These are phyloP conservation scores for Lasioglossum oenotherae DNA, from an alignment of 2,888 invertebrate species.

Conservation along the genomic window DNA sequence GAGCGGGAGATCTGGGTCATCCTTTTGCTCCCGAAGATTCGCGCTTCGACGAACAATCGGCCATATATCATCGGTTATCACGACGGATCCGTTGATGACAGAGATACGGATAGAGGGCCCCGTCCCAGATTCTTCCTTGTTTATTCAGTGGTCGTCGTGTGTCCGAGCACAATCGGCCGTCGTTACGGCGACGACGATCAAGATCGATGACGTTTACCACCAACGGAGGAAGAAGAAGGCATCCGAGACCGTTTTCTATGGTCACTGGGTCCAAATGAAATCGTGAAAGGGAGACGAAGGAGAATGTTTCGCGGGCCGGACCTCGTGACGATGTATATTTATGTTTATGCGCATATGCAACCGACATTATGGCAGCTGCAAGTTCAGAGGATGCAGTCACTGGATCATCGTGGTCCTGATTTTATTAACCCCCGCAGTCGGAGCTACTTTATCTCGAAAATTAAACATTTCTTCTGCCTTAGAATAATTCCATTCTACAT, in stretches of 20 bases:
- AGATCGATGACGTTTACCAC: constrained; percentile 50
- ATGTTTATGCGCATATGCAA: constrained; percentile 39
- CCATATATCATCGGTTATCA: constrained; percentile 59
- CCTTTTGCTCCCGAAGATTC: constrained; percentile 32
- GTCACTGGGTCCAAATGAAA: constrained; percentile 19
- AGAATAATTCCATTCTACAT: no score
- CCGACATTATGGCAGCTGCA: constrained; percentile 13
- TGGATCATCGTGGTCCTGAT: not conserved
- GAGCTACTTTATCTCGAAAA: no score
- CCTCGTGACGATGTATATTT: constrained; percentile 40
- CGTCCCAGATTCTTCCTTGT: constrained; percentile 57
- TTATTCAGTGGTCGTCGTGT: constrained; percentile 21
- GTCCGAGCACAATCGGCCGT: constrained; percentile 57
- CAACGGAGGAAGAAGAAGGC: constrained; percentile 6
- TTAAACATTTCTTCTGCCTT: no score
- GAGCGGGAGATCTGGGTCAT: constrained; percentile 44
- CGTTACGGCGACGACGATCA: constrained; percentile 45
- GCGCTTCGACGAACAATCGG: constrained; percentile 54
- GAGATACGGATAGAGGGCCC: constrained; percentile 42
- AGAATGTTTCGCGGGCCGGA: not conserved
- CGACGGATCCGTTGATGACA: constrained; percentile 48
- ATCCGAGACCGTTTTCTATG: constrained; percentile 37
- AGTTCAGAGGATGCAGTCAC: not conserved
- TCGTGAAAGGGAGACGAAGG: constrained; percentile 3
- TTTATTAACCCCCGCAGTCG: not conserved